Percentiles rank a stretch among this genome's conserved stretches.
phyloP scores from a whole-genome alignment of 2,113 vertebrate species.

The Gobiocypris rarus region DNA sequence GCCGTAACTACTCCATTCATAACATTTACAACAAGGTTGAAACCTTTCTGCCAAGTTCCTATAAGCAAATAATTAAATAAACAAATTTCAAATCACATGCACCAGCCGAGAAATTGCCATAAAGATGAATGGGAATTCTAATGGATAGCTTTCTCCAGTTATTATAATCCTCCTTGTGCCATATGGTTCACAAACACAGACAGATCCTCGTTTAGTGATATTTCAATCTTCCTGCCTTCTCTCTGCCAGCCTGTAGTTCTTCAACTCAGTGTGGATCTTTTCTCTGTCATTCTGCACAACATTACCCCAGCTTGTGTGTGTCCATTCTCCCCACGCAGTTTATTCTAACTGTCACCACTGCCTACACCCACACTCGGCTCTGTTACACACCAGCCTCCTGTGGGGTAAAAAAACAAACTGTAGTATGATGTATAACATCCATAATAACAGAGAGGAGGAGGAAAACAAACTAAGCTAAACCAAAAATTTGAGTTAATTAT shows the following conservation, averaged over 20 bases:
- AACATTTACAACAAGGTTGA: not conserved
- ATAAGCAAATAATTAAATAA: not conserved
- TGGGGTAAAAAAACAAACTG: not conserved
- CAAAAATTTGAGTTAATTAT: not conserved
- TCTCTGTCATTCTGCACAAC: constrained; percentile 15
- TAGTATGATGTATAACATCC: constrained; percentile 2
- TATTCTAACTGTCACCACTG: constrained; percentile 7
- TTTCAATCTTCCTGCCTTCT: constrained; percentile 19
- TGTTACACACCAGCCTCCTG: not conserved
- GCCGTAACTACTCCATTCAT: not conserved
- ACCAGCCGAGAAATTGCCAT: not conserved
- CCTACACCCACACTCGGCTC: not conserved
- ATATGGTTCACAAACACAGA: not conserved
- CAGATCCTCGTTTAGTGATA: not conserved
- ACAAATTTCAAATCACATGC: not conserved
- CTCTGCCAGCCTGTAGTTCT: not conserved
- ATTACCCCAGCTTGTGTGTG: constrained; percentile 14
- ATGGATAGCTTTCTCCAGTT: not conserved
- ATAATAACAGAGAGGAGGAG: constrained; percentile 11
- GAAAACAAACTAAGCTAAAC: not conserved
- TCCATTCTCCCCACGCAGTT: not conserved
- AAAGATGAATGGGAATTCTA: not conserved
- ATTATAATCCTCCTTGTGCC: not conserved
- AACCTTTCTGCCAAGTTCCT: not conserved
- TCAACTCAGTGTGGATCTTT: constrained; percentile 11